Evolutionary conservation across 2,888 invertebrate species (phyloP).

Genomic region (Mongoloraphidia duomilia): DNA sequence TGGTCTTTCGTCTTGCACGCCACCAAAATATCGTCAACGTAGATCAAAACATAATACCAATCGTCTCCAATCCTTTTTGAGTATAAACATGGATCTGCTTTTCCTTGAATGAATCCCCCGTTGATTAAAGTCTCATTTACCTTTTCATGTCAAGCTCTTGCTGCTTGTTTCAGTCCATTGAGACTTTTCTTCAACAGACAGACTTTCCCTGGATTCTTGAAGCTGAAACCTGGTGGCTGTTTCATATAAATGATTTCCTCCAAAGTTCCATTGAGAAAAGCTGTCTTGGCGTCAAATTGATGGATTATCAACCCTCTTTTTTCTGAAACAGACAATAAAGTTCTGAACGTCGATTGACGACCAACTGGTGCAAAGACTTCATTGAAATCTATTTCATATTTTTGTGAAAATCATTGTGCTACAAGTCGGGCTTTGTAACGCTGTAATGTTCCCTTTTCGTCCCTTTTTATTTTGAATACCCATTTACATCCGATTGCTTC

Average conservation of each 20-base stretch:
- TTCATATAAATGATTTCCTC: conserved; percentile 14
- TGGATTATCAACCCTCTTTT: conserved; percentile 7
- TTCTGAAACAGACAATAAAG: conserved; percentile 11
- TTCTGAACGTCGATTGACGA: conserved; percentile 13
- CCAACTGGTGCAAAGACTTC: conserved; percentile 18
- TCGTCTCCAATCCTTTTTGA: no score
- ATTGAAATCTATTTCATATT: conserved; percentile 15
- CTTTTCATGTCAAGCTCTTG: conserved; percentile 17
- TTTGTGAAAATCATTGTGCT: conserved; percentile 16
- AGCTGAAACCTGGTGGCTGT: conserved; percentile 12
- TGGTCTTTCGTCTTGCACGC: no score
- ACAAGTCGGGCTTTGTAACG: conserved; percentile 17
- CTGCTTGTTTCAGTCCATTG: conserved; percentile 20
- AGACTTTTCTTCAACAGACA: conserved; percentile 14
- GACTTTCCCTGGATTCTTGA: conserved; percentile 9
- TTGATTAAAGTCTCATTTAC: conserved; percentile 11
- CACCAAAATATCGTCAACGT: no score
- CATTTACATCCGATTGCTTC: conserved; percentile 15
- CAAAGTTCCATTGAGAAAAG: conserved; percentile 16
- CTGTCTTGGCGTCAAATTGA: conserved; percentile 6
- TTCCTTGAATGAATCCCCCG: conserved; percentile 11
- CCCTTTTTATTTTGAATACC: conserved; percentile 14
- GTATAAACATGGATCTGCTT: conserved; percentile 16
- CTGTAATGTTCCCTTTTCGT: conserved; percentile 10
- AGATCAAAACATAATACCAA: no score